Evolutionary conservation across 2,113 vertebrate genomes (phyloP), one percentile per base, ranked within the genome.

Genomic region (Alouatta palliata): DNA sequence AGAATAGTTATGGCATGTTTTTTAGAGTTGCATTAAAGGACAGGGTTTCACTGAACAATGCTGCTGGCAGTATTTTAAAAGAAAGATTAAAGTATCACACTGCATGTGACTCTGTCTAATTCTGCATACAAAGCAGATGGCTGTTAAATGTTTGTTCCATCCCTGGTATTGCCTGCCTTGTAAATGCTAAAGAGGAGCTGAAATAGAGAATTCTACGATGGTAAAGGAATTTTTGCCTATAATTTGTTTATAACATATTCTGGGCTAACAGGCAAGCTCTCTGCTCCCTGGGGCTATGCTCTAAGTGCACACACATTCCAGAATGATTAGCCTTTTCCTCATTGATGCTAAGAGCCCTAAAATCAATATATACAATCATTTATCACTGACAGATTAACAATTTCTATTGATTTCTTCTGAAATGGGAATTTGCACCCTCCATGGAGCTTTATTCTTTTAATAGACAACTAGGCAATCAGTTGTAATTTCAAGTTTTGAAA

Each of bases 101-200:
- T 87, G 83, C 90, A 37, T 87, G 76, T 87, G 77, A 97, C 82
- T 92, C 43, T 11, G 32, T 90, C 90, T 92, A 95, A 84, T 97
- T 92, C 79, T 87, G 82, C 86, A 75, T 80, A 86, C 95, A 97
- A 87, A 98, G 95, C 87, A 96, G 96, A 96, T 96, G 95, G 90
- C 68, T 95, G 73, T 40, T 96, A 89, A 95, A 79, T n/a, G 19
- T 91, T 97, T 94, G 84, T 96, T 97, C 92, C 88, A 47, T 96
- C 82, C 43, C 14, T 96, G 73, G 89, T 77, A 95, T 83, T 86
- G 84, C 92, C 84, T 97, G 93, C 88, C 71, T 97, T 95, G 52
- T 92, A 97, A 96, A 82, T 87, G 87, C 71, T 95, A 45, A 94
- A 91, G 88, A 97, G 88, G 94, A 93, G 64, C 61, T 23, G 2